Conservation (phyloP, 2,113 vertebrate genomes). For the Neoarius graeffei region DNA sequence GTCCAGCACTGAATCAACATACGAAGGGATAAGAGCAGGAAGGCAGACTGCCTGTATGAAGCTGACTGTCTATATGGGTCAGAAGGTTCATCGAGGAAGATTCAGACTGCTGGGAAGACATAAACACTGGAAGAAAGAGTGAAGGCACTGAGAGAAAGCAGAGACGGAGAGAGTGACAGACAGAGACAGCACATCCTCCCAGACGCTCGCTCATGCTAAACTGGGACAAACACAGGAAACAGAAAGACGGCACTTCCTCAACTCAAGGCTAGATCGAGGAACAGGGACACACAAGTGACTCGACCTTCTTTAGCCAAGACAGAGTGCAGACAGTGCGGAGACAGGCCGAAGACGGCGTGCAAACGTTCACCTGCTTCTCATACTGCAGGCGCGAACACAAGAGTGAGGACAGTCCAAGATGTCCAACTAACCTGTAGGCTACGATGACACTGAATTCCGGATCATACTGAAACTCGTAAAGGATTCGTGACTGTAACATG, state of each 20-base stretch:
- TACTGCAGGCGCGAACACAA: background rate
- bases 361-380: slow-evolving; percentile 3
- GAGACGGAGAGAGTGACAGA: slow-evolving; percentile 12
- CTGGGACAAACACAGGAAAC: slow-evolving; percentile 45
- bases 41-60: slow-evolving; percentile 11
- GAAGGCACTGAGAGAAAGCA: slow-evolving; percentile 1
- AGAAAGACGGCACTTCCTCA: slow-evolving; percentile 8
- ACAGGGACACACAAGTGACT: background rate
- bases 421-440: background rate
- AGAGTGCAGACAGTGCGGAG: slow-evolving; percentile 7
- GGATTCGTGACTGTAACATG: background rate
- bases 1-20: slow-evolving; percentile 49
- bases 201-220: slow-evolving; percentile 14
- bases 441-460: background rate
- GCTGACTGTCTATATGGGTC: slow-evolving; percentile 36
- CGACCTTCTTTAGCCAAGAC: slow-evolving; percentile 27
- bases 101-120: background rate
- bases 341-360: slow-evolving; percentile 1
- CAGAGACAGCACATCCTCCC: slow-evolving; percentile 33
- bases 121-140: slow-evolving; percentile 16
- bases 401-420: background rate
- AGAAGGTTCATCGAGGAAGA: slow-evolving; percentile 28
- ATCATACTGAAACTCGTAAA: background rate
- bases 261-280: slow-evolving; percentile 27
- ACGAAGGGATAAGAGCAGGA: slow-evolving; percentile 37